Conservation (phyloP, 2,888 invertebrate species). For the Pammene aurita region DNA sequence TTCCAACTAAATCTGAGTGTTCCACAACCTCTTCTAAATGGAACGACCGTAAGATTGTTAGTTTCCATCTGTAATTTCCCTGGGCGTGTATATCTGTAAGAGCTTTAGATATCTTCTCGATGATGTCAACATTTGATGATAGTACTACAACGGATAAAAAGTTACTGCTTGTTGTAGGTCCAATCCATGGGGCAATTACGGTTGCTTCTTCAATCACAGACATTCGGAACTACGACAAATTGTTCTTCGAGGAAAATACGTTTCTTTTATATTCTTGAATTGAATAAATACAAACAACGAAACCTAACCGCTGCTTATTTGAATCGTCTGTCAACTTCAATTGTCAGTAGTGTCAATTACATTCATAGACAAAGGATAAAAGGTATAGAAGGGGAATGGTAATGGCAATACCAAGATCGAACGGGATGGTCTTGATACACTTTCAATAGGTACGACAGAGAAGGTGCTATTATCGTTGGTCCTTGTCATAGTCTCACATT, state of each 20-base stretch:
- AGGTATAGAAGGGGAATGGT: too few relatives aligned
- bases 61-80: conserved; percentile 68
- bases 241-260: background rate
- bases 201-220: conserved; percentile 61
- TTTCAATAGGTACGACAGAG: too few relatives aligned
- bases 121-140: conserved; percentile 68
- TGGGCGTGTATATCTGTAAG: conserved; percentile 65
- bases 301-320: background rate
- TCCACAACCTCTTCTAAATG: conserved; percentile 64
- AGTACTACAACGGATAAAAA: conserved; percentile 67
- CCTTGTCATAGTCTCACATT: too few relatives aligned
- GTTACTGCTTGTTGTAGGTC: conserved; percentile 67
- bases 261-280: background rate
- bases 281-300: background rate
- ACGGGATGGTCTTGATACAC: too few relatives aligned
- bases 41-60: conserved; percentile 64
- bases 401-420: too few relatives aligned
- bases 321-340: too few relatives aligned
- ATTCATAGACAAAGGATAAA: too few relatives aligned
- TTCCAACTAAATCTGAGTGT: conserved; percentile 65
- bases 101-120: conserved; percentile 68
- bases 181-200: conserved; percentile 71
- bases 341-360: too few relatives aligned
- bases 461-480: too few relatives aligned
- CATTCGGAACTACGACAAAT: conserved; percentile 51